Percentiles rank a stretch among this genome's conserved stretches.
These are phyloP conservation scores for Patella pellucida DNA, from an alignment of 2,888 invertebrate genomes.

Conservation along the genomic window DNA sequence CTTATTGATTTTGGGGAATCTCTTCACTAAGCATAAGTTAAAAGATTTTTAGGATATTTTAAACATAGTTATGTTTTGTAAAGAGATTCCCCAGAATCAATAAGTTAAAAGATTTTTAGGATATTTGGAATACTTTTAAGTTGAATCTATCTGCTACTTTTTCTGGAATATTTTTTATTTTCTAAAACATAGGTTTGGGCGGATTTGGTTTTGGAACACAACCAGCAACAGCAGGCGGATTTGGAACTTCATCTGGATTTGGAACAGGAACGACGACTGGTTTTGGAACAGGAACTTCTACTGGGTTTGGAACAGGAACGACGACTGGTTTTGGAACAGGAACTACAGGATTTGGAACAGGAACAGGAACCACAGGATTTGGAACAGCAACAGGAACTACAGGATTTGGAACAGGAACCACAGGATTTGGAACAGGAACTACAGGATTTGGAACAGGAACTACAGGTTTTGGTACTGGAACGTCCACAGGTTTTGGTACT, in stretches of 20 bases:
- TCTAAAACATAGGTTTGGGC: not conserved
- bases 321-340: constrained; percentile 35
- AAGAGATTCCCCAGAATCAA: no score
- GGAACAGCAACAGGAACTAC: not conserved
- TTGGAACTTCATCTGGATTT: constrained; percentile 29
- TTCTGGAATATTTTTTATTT: constrained; percentile 9
- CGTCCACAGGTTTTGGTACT: constrained; percentile 20
- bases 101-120: no score
- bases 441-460: constrained; percentile 24
- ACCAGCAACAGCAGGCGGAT: not conserved
- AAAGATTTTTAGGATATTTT: no score
- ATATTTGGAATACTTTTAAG: not conserved
- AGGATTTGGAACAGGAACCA: constrained; percentile 15
- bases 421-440: constrained; percentile 20
- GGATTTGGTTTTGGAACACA: constrained; percentile 27
- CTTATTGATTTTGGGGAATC: no score
- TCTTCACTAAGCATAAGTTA: no score
- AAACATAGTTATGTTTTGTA: no score
- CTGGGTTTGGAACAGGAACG: constrained; percentile 35
- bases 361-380: constrained; percentile 25
- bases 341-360: constrained; percentile 30
- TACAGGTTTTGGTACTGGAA: not conserved
- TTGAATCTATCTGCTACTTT: not conserved
- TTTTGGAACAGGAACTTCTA: constrained; percentile 32
- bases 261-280: constrained; percentile 26